These are phyloP conservation scores for Meandrina meandrites DNA, from an alignment of 92 coral and sea anemone genomes.

Conservation along the genomic window DNA sequence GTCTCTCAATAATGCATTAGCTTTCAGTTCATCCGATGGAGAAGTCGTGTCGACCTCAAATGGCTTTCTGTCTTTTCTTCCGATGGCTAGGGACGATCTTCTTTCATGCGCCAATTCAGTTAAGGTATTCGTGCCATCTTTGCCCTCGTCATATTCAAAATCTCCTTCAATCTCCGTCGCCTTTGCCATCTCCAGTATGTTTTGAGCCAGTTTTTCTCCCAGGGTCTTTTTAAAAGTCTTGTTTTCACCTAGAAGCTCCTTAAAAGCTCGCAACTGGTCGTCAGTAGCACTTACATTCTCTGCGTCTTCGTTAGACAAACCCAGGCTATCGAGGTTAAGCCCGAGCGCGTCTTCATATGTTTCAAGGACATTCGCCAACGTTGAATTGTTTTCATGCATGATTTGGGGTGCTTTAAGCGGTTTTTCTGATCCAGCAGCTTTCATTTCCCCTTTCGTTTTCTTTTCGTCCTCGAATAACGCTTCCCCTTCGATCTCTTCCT, in stretches of 20 bases:
- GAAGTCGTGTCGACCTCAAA: too few species aligned
- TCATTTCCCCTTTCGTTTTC: not conserved
- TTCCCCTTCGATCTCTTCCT: not conserved
- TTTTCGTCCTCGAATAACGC: not conserved
- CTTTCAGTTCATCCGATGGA: constrained; percentile 4
- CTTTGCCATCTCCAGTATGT: not conserved
- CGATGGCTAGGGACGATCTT: not conserved
- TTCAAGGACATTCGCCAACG: constrained; percentile 49
- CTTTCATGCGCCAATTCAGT: not conserved
- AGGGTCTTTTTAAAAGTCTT: not conserved
- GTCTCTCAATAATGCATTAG: constrained; percentile 25
- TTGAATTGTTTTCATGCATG: constrained; percentile 43
- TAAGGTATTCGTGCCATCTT: not conserved
- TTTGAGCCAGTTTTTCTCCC: not conserved
- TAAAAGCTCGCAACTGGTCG: not conserved
- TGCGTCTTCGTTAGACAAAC: not conserved
- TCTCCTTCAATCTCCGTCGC: not conserved
- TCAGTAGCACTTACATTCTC: not conserved
- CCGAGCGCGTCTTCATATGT: constrained; percentile 47
- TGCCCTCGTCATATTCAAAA: not conserved
- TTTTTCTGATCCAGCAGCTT: not conserved
- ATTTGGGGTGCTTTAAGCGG: constrained; percentile 12
- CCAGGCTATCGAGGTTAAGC: not conserved
- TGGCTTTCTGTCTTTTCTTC: not conserved
- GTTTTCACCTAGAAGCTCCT: not conserved